Evolutionary conservation across 1,140 invertebrate species (phyloP), one percentile per base, ranked within the genome.

Genomic region (Diachasmimorpha longicaudata): DNA sequence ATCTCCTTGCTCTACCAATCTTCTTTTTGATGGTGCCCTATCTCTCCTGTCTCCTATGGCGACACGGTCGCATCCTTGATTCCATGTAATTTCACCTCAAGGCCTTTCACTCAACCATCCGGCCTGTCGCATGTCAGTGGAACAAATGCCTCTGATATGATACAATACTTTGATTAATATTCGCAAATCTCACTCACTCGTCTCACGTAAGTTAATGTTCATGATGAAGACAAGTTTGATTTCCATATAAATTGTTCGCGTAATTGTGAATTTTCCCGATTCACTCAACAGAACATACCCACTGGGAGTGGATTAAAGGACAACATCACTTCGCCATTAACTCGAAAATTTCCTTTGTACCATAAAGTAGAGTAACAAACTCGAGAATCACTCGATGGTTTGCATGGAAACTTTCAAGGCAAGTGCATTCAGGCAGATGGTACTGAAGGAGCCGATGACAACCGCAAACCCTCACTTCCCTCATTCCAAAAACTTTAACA

Each of bases 11-110:
- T 70, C 31, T 31, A 31, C 68, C 36, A 70, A 23, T 48, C 69
- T 71, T 42, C 36, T 70, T 39, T 70, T 21, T 71, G 16, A 21
- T 19, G 21, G 4, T 25, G 25, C 21, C 19, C 58, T 31, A 31
- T 23, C 23, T 63, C 58, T 63, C 48, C 48, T 9, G n/a, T 21
- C 48, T 14, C 31, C 31, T 31, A 2, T 6, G 31, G 31, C 10
- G 48, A 55, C 14, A 10, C 23, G 11, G 21, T 63, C 11, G 19
- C 46, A 72, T 72, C 44, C 44, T 72, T 72, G 19, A 72, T 72
- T 37, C 70, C 70, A 72, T 37, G 31, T 72, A 74, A 74, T 74
- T 74, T 74, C 58, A 74, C 72, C 23, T 68, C 58, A 74, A 74
- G 72, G 72, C 37, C 72, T 74, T 44, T 67, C 37, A 63, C 58